Conservation (phyloP, 2,888 invertebrate species). For the Calameuta pallipes region DNA sequence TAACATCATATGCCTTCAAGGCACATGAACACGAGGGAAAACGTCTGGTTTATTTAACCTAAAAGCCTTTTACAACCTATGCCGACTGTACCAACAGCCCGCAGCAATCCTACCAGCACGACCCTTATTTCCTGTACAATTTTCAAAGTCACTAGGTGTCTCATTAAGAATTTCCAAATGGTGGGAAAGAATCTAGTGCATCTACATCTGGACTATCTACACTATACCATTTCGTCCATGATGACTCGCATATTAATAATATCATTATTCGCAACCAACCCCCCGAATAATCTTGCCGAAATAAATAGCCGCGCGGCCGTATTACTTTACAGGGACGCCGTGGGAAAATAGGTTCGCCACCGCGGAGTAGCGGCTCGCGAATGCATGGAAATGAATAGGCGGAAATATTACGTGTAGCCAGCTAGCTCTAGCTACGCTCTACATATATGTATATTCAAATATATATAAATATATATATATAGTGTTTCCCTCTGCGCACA, state of each 20-base stretch:
- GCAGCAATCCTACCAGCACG: not conserved
- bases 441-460: not conserved
- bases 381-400: conserved; percentile 41
- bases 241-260: conserved; percentile 34
- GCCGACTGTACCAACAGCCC: not conserved
- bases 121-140: not conserved
- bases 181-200: not conserved
- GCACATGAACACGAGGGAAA: conserved; percentile 26
- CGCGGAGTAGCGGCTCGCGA: conserved; percentile 24
- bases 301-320: conserved; percentile 39
- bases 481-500: not conserved
- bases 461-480: not conserved
- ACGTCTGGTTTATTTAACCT: conserved; percentile 50
- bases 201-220: not conserved
- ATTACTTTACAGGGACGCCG: conserved; percentile 38
- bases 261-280: conserved; percentile 39
- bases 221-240: not conserved
- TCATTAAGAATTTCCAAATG: not conserved
- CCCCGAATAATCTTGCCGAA: conserved; percentile 32
- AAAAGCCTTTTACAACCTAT: conserved; percentile 31
- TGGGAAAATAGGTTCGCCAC: conserved; percentile 36
- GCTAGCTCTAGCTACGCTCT: not conserved
- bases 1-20: conserved; percentile 33
- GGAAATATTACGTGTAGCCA: conserved; percentile 43
- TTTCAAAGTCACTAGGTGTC: not conserved